Conservation (phyloP, 2,888 invertebrate genomes). For the Lycia hirtaria region DNA sequence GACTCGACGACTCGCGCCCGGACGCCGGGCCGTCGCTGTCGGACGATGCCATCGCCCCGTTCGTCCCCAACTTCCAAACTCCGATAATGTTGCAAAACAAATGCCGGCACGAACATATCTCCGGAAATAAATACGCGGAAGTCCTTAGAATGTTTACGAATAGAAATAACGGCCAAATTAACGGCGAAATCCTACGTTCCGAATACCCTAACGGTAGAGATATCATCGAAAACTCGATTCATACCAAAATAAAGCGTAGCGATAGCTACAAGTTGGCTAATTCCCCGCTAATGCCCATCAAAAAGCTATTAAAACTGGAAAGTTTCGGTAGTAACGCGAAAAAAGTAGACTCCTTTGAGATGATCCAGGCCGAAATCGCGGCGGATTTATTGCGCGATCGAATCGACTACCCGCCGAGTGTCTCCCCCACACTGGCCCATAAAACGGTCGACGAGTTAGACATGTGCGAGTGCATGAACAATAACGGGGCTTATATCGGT, state of each 20-base stretch:
- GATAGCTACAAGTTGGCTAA: conserved; percentile 94
- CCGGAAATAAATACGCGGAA: conserved; percentile 74
- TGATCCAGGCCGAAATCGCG: conserved; percentile 86
- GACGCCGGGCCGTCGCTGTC: conserved; percentile 54
- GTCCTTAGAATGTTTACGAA: conserved; percentile 79
- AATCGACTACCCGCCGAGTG: conserved; percentile 89
- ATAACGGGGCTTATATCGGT: conserved; percentile 56
- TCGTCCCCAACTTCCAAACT: conserved; percentile 79
- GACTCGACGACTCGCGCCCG: conserved; percentile 51
- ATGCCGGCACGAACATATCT: conserved; percentile 60
- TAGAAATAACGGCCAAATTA: conserved; percentile 60
- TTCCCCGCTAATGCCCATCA: conserved; percentile 88
- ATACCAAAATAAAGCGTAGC: conserved; percentile 89
- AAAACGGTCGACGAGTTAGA: conserved; percentile 64
- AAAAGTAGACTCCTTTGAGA: conserved; percentile 82
- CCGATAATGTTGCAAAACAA: conserved; percentile 75
- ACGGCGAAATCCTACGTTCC: conserved; percentile 47
- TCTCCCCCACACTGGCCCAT: conserved; percentile 84
- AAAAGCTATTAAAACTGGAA: conserved; percentile 84
- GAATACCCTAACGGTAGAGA: conserved; percentile 45
- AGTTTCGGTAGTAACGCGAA: conserved; percentile 74
- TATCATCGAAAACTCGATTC: conserved; percentile 57
- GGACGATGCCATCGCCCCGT: conserved; percentile 70
- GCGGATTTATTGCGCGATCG: conserved; percentile 87
- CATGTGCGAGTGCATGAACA: conserved; percentile 64